Evolutionary conservation across 1,140 invertebrate genomes (phyloP).

Genomic region (Drepana arcuata): DNA sequence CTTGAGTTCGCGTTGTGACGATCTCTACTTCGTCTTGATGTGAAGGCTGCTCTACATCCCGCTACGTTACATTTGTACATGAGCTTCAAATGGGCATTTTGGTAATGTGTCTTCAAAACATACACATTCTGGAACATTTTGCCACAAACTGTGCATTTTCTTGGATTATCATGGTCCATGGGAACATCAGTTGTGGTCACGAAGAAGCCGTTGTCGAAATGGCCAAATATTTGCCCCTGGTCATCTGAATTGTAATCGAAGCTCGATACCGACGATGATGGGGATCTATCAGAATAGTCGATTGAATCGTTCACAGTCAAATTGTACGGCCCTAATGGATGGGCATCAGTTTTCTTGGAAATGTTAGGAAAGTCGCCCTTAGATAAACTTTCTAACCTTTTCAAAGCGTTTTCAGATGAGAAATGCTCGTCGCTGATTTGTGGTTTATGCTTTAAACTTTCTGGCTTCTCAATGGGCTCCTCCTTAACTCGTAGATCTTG

Average conservation of each 20-base stretch:
- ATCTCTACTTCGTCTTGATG: conserved; percentile 94
- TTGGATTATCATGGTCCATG: conserved; percentile 82
- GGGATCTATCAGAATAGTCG: conserved; percentile 72
- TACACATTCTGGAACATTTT: conserved; percentile 96
- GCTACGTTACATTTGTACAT: conserved; percentile 97
- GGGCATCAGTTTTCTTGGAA: conserved; percentile 37
- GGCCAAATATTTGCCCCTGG: conserved; percentile 76
- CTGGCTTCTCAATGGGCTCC: conserved; percentile 29
- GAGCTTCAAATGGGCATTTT: conserved; percentile 95
- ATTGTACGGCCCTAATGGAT: conserved; percentile 40
- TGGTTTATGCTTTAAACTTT: conserved; percentile 11
- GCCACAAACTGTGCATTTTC: conserved; percentile 91
- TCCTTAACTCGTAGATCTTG: conserved; percentile 53
- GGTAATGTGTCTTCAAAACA: conserved; percentile 95
- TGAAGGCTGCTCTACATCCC: conserved; percentile 96
- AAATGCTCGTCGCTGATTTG: conserved; percentile 29
- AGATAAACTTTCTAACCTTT: conserved; percentile 85
- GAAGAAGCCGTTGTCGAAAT: conserved; percentile 82
- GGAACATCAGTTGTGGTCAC: conserved; percentile 85
- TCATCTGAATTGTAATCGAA: conserved; percentile 74
- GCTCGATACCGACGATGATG: conserved; percentile 74
- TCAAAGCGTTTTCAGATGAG: conserved; percentile 77
- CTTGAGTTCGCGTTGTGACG: conserved; percentile 94
- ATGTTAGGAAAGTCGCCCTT: conserved; percentile 81
- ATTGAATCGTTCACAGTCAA: conserved; percentile 53